Evolutionary conservation across 2,888 invertebrate species (phyloP).

Genomic region (Amphipoea oculea): DNA sequence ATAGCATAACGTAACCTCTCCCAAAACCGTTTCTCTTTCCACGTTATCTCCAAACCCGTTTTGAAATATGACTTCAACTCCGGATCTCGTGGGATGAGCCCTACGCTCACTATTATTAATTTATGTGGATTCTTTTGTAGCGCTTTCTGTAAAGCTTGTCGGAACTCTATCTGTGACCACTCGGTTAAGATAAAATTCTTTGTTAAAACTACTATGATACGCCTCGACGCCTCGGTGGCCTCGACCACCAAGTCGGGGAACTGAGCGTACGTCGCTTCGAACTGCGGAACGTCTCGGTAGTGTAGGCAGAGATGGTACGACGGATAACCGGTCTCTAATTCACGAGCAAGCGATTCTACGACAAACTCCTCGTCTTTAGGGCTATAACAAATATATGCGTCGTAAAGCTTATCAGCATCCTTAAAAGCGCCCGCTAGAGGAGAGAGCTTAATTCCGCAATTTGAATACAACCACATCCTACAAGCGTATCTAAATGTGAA

Average conservation of each 20-base stretch:
- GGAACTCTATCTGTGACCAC: slow-evolving; percentile 97
- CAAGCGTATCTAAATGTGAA: slow-evolving; percentile 97
- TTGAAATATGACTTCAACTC: slow-evolving; percentile 97
- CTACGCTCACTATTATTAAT: slow-evolving; percentile 95
- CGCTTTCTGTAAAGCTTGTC: slow-evolving; percentile 97
- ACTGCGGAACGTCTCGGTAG: slow-evolving; percentile 95
- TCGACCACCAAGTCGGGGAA: slow-evolving; percentile 94
- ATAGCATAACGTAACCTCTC: slow-evolving; percentile 97
- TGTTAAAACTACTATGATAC: slow-evolving; percentile 96
- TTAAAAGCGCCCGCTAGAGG: slow-evolving; percentile 93
- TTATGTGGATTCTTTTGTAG: slow-evolving; percentile 95
- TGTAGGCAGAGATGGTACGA: slow-evolving; percentile 96
- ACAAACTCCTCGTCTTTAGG: slow-evolving; percentile 98
- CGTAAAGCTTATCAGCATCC: slow-evolving; percentile 96
- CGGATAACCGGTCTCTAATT: slow-evolving; percentile 95
- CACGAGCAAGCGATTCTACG: slow-evolving; percentile 95
- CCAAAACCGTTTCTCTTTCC: slow-evolving; percentile 98
- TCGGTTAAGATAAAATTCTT: slow-evolving; percentile 97
- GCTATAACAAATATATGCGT: slow-evolving; percentile 98
- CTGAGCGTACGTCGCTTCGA: slow-evolving; percentile 93
- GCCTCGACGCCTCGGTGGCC: slow-evolving; percentile 96
- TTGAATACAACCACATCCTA: slow-evolving; percentile 96
- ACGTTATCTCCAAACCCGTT: slow-evolving; percentile 95
- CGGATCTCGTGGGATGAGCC: slow-evolving; percentile 95
- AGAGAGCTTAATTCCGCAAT: slow-evolving; percentile 96